Percentiles rank a stretch among this genome's conserved stretches.
Conservation (phyloP, 2,797 vertebrate species). For the Sphenopsis melanotis region DNA sequence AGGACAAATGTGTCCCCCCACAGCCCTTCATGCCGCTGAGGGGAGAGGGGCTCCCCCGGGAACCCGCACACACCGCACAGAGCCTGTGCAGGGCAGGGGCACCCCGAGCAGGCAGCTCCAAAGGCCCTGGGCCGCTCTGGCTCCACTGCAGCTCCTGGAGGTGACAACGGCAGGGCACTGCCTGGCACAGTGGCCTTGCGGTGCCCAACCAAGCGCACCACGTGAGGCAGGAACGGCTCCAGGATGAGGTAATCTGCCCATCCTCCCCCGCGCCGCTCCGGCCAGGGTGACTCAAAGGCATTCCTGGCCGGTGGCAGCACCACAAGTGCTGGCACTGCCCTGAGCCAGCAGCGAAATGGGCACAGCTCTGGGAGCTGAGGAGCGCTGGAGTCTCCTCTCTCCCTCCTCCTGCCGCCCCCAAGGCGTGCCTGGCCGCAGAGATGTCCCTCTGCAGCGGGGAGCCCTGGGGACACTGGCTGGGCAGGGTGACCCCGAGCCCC, state of each 20-base stretch:
- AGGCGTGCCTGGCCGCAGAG: background rate
- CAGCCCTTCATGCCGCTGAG: rapidly evolving
- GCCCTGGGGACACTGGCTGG: rapidly evolving
- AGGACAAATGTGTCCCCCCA: rapidly evolving
- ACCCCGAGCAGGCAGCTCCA: background rate
- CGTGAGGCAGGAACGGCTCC: background rate
- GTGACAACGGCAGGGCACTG: background rate
- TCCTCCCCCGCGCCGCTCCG: background rate
- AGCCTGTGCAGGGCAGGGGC: rapidly evolving
- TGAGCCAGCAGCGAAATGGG: background rate
- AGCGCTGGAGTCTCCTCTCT: background rate
- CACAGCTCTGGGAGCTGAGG: background rate
- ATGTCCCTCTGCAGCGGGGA: background rate
- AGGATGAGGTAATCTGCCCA: slow-evolving; percentile 41
- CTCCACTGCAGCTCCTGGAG: background rate
- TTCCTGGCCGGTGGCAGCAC: background rate
- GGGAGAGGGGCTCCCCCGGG: background rate
- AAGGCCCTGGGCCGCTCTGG: rapidly evolving
- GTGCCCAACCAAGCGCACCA: background rate
- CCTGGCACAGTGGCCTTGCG: background rate
- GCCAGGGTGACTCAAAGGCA: slow-evolving; percentile 52
- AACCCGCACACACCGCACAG: rapidly evolving
- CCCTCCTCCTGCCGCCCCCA: background rate
- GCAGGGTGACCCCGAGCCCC: too few relatives aligned
- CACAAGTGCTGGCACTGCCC: background rate